Conservation (phyloP, 2,113 vertebrate species). For the Rhea americana region DNA sequence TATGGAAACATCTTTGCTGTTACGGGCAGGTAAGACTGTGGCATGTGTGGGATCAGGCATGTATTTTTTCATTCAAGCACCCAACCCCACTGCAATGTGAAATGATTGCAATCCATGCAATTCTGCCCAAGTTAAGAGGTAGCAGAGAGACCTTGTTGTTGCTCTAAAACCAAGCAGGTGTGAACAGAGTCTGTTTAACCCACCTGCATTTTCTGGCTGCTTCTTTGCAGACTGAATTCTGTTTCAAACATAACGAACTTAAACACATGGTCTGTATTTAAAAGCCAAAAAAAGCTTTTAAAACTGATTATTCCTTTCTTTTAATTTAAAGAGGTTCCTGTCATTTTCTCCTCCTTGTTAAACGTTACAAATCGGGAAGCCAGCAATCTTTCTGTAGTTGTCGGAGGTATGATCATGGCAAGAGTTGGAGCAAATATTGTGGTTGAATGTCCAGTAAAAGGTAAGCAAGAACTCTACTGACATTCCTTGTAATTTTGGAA, state of each 20-base stretch:
- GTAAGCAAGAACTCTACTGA: slow-evolving; percentile 67
- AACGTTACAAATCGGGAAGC: slow-evolving; percentile 75
- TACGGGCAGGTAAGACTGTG: slow-evolving; percentile 78
- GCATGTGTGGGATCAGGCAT: neutral
- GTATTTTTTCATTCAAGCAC: neutral
- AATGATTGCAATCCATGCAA: neutral
- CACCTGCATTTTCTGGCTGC: neutral
- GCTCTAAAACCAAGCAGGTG: neutral
- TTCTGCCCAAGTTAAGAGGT: neutral
- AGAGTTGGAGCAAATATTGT: slow-evolving; percentile 75
- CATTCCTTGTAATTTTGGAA: neutral
- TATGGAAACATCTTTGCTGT: slow-evolving; percentile 76
- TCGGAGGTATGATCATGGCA: slow-evolving; percentile 78
- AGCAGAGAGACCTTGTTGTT: neutral
- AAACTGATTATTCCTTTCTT: slow-evolving; percentile 34
- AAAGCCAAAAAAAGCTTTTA: slow-evolving; percentile 1
- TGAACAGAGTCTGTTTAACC: neutral
- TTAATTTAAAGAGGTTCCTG: slow-evolving; percentile 78
- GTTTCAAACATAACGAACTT: neutral
- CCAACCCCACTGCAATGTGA: neutral
- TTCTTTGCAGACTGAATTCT: neutral
- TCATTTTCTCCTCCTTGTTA: slow-evolving; percentile 73
- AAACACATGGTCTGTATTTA: neutral
- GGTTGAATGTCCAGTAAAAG: slow-evolving; percentile 84
- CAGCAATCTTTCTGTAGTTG: slow-evolving; percentile 60